Evolutionary conservation across 2,797 vertebrate genomes (phyloP), one percentile per base, ranked within the genome.

Genomic region (Anomalospiza imberbis): DNA sequence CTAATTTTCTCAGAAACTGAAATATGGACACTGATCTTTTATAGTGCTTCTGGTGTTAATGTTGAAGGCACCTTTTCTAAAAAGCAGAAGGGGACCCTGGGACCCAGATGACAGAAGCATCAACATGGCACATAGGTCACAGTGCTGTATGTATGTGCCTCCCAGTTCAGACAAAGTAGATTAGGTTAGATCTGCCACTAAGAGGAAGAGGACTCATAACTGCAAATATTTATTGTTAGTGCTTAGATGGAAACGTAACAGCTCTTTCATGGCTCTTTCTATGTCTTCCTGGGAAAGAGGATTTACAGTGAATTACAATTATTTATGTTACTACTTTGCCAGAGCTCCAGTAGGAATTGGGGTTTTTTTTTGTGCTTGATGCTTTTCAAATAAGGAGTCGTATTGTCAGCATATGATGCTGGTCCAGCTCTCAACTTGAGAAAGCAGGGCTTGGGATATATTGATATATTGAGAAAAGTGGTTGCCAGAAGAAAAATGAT

Each of bases 11-110:
- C 17, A 19, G 12, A 87, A 70, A 81, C 2, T 61, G 25, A 67
- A 89, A 14, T 28, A 54, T 0, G 0, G 28, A 15, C 0, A 0
- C 40, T n/a, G 21, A 42, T 66, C 4, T 82, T 78, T 65, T n/a
- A 40, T 15, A 48, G 13, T 50, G 7, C 16, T 87, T 51, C 34
- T 80, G 18, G 7, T 68, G 32, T 51, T 29, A 83, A 18, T 47
- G n/a, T 31, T 4, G 0, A 53, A 61, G 17, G 3, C 32, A 45
- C 4, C 4, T 70, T 62, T 36, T 45, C 12, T 77, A 18, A 36
- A 66, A 76, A 57, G 53, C 38, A 67, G 42, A 75, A 83, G 6
- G 12, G 5, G 3, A 60, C 10, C 25, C 13, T 34, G 17, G 45
- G 12, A 36, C 8, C 5, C 31, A 50, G 17, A 20, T 42, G 24